Conservation (phyloP, 2,113 vertebrate species). For the Myrmecobius fasciatus region DNA sequence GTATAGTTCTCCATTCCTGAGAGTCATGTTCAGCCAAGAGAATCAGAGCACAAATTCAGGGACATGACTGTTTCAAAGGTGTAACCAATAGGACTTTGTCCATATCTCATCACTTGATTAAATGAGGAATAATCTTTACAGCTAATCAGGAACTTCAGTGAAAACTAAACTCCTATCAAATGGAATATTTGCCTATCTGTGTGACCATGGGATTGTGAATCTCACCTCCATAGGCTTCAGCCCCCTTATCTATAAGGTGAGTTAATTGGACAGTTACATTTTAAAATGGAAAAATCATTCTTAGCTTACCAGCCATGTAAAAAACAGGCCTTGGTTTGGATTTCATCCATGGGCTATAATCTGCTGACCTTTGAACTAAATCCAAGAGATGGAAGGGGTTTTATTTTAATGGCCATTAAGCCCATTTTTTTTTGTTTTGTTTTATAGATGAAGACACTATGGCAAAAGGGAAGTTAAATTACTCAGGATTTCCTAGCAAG, state of each 20-base stretch:
- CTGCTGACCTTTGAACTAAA: background rate
- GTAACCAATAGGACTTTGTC: background rate
- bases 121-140: background rate
- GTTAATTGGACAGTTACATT: background rate
- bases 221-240: background rate
- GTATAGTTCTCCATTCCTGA: background rate
- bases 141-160: background rate
- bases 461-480: background rate
- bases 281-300: background rate
- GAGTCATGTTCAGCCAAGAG: background rate
- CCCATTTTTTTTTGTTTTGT: background rate
- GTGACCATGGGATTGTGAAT: background rate
- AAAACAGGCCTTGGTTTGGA: background rate
- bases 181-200: background rate
- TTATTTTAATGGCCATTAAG: background rate
- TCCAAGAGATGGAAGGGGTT: background rate
- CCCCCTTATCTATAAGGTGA: background rate
- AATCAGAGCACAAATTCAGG: background rate
- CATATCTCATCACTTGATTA: background rate
- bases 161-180: background rate
- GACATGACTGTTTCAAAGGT: background rate
- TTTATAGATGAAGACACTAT: background rate
- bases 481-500: background rate
- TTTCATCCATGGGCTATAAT: background rate
- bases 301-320: background rate